These are phyloP conservation scores for Sula dactylatra DNA, from an alignment of 2,113 vertebrate species.

Conservation along the genomic window DNA sequence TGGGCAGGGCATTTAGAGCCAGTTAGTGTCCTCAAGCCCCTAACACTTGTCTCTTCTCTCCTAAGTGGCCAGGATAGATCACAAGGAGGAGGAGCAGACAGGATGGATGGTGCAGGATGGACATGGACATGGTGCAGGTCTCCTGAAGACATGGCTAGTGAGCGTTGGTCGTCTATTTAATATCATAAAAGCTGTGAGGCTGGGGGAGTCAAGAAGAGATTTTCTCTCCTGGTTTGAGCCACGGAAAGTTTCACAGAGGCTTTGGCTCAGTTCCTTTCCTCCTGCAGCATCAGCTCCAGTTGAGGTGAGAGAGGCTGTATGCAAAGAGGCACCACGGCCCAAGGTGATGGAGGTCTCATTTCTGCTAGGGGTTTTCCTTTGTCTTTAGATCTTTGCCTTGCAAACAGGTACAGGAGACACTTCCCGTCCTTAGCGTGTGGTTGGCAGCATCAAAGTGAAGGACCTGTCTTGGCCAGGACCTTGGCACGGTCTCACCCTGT, in stretches of 20 bases:
- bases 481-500: background rate
- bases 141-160: background rate
- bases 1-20: background rate
- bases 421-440: background rate
- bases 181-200: background rate
- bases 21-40: background rate
- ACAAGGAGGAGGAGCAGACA: background rate
- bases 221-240: background rate
- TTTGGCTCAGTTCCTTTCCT: background rate
- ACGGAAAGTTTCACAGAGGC: background rate
- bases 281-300: background rate
- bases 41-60: background rate
- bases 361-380: background rate
- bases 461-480: background rate
- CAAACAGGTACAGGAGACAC: background rate
- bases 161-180: fast-evolving
- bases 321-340: background rate
- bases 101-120: background rate
- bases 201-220: background rate
- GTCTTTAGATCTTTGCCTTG: background rate
- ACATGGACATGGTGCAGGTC: no score
- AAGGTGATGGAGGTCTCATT: background rate
- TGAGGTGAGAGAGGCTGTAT: background rate
- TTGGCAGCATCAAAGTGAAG: background rate
- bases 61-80: background rate